phyloP scores from a whole-genome alignment of 2,113 vertebrate species.

The Oryzias woworae region DNA sequence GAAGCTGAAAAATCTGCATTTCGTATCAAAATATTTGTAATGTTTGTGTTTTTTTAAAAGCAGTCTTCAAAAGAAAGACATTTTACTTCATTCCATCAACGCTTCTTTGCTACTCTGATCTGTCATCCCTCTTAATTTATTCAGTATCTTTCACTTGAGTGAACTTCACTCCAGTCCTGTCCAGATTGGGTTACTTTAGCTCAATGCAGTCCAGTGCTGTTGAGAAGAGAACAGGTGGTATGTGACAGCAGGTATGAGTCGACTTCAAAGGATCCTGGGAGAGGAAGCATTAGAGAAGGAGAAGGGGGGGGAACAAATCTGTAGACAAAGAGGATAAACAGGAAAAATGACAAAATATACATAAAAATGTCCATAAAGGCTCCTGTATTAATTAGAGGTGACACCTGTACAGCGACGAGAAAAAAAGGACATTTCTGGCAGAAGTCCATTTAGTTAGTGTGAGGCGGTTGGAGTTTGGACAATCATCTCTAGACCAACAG shows the following conservation, averaged over 20 bases:
- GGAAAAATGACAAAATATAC: conserved; percentile 8
- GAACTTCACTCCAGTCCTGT: conserved; percentile 10
- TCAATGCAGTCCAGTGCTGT: conserved; percentile 47
- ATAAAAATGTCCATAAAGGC: neutral
- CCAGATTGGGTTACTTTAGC: conserved; percentile 23
- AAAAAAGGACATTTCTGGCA: conserved; percentile 6
- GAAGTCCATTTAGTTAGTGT: conserved; percentile 10
- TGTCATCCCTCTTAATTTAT: conserved; percentile 2
- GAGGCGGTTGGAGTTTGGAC: conserved; percentile 13
- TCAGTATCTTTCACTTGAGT: conserved; percentile 9
- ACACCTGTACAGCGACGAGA: conserved; percentile 3
- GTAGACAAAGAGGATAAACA: conserved; percentile 25
- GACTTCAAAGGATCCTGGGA: conserved; percentile 64
- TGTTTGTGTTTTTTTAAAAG: no score
- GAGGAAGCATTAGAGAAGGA: conserved; percentile 20
- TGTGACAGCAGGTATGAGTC: conserved; percentile 70
- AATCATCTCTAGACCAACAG: conserved; percentile 51
- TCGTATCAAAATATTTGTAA: no score
- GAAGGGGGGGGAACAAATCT: conserved; percentile 21
- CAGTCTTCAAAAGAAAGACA: no score
- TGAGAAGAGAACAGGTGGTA: conserved; percentile 71
- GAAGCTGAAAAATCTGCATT: no score
- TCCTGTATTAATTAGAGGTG: conserved; percentile 4
- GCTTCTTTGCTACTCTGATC: neutral
- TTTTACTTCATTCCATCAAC: no score